Percentiles rank a stretch among this genome's conserved stretches.
Conservation (phyloP, 2,113 vertebrate genomes). For the Psettodes erumei region DNA sequence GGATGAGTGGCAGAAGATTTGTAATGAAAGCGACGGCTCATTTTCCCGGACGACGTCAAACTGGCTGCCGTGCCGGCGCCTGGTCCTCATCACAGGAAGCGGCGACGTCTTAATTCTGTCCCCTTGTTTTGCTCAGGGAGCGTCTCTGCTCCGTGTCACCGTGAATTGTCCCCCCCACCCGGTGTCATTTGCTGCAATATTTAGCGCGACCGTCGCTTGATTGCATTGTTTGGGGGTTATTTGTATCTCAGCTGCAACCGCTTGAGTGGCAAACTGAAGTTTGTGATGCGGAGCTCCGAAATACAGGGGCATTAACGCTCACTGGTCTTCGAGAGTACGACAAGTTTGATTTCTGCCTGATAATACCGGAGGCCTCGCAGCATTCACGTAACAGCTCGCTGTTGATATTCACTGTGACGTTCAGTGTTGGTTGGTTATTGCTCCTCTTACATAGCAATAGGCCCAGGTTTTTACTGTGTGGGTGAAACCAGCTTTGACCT, state of each 20-base stretch:
- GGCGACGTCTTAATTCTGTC: neutral
- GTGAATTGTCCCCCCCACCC: neutral
- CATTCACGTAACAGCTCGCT: neutral
- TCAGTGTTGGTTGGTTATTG: neutral
- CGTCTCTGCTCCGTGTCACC: neutral
- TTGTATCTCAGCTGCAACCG: neutral
- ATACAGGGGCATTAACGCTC: neutral
- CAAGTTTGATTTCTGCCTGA: neutral
- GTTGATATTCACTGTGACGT: neutral
- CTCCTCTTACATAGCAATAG: neutral
- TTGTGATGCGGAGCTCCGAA: neutral
- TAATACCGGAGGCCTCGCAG: neutral
- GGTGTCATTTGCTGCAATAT: neutral
- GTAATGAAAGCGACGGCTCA: constrained; percentile 4
- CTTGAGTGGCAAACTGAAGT: neutral
- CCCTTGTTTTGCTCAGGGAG: neutral
- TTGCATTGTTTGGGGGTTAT: neutral
- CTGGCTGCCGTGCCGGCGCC: neutral
- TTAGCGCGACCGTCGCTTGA: neutral
- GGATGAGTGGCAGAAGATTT: constrained; percentile 17
- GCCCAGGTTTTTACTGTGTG: neutral
- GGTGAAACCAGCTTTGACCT: neutral
- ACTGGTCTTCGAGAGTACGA: neutral
- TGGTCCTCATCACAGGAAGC: neutral
- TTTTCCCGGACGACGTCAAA: constrained; percentile 14